Conservation (phyloP, 2,888 invertebrate species). For the Heliothis peltigera region DNA sequence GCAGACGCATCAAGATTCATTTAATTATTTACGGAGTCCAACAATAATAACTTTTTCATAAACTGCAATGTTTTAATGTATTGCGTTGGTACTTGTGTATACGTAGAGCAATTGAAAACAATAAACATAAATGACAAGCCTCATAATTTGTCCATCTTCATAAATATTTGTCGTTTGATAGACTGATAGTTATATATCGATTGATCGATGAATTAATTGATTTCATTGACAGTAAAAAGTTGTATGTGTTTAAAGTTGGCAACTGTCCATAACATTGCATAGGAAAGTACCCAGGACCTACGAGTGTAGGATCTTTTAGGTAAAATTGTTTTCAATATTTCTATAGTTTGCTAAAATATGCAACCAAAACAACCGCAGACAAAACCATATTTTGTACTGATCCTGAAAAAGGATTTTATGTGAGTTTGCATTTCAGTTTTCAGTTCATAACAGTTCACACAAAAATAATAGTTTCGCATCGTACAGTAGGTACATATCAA, state of each 20-base stretch:
- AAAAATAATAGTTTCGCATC: too few relatives aligned
- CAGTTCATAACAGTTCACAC: too few relatives aligned
- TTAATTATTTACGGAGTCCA: conserved; percentile 11
- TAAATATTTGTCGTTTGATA: conserved; percentile 36
- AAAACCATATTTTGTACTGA: too few relatives aligned
- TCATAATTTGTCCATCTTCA: conserved; percentile 33
- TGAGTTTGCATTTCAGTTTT: too few relatives aligned
- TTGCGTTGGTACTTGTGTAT: conserved; percentile 9
- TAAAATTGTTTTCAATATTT: not conserved
- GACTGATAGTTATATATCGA: conserved; percentile 6
- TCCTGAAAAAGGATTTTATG: too few relatives aligned
- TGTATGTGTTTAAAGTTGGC: not conserved
- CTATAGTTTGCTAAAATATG: too few relatives aligned
- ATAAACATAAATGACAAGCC: conserved; percentile 22
- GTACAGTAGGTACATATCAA: too few relatives aligned
- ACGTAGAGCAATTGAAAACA: conserved; percentile 19
- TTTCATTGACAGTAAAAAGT: not conserved
- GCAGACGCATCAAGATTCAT: conserved; percentile 21
- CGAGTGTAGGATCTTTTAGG: not conserved
- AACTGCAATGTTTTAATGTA: conserved; percentile 25
- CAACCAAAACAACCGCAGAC: too few relatives aligned
- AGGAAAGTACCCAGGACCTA: not conserved
- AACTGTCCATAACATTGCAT: not conserved
- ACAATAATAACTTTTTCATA: conserved; percentile 12
- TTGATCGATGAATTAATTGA: conserved; percentile 35